Base-by-base conservation (phyloP, 2,797 vertebrate genomes). In the Poeciliopsis gracilis region DNA sequence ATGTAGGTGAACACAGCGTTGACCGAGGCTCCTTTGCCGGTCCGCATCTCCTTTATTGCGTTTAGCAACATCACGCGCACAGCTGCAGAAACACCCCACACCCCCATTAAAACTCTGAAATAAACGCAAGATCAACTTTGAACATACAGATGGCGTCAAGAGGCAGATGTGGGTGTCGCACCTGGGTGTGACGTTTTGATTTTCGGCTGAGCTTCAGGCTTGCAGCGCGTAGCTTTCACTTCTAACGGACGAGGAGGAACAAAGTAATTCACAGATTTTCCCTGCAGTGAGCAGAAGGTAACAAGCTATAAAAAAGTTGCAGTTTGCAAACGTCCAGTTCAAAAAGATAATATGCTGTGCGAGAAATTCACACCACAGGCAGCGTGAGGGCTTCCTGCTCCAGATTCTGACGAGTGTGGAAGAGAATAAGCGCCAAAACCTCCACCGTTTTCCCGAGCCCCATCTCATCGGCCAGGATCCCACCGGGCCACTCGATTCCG, bases 381-480 rank as follows among this genome's bases (percentile, higher is more conserved):
- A 99, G 94, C 0, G 94, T 96, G 70, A 98, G 95, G 79, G 92
- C 90, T 84, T 96, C 96, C 77, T 96, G 95, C 90, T 94, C 94
- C 82, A 98, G 78, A 81, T 97, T 95, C 91, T 96, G 95, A 66
- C 98, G 95, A 10, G 95, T 95, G 89, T 99, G 96, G 88, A 94
- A 96, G 87, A 99, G 93, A 93, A 99, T 99, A 81, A 99, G 97
- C 80, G 98, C 97, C 92, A 99, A 90, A 86, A 99, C 98, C 84
- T 99, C 98, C 80, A 99, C 98, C 0, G 98, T 99, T 93, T 99
- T 99, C 77, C 98, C 98, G 15, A 99, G 96, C n/a, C 98, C 98
- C 98, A 99, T 99, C 89, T 99, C 98, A 94, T 99, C 98, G 73
- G 98, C 98, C 89, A 99, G 94, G 90, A 99, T 99, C 82, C 98